These are phyloP conservation scores for Pseudochirops cupreus DNA, from an alignment of 2,797 vertebrate genomes.

Conservation along the genomic window DNA sequence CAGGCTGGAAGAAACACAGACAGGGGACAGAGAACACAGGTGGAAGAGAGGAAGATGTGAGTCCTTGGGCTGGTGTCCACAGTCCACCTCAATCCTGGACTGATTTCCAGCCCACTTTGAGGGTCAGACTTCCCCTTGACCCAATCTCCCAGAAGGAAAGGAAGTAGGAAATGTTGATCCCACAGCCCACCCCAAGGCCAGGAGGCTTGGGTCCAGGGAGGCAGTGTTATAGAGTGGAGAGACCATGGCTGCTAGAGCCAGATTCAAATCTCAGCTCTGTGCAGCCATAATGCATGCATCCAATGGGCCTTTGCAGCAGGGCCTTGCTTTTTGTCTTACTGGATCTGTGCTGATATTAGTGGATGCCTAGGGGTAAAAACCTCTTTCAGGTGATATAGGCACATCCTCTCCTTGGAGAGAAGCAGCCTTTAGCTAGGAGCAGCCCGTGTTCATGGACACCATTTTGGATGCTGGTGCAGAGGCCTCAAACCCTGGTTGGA, in stretches of 20 bases:
- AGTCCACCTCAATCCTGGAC: neutral
- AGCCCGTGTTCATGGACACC: neutral
- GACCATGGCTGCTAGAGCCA: neutral
- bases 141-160: neutral
- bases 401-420: neutral
- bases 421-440: neutral
- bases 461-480: neutral
- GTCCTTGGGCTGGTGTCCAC: neutral
- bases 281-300: fast-evolving
- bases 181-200: neutral
- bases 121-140: neutral
- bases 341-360: neutral
- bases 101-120: neutral
- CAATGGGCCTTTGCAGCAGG: neutral
- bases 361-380: neutral
- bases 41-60: neutral
- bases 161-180: neutral
- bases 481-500: neutral
- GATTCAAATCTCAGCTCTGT: neutral
- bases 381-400: neutral
- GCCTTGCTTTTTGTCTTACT: neutral
- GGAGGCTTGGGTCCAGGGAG: neutral
- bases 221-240: neutral
- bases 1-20: slow-evolving; percentile 86
- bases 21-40: neutral